A percentile compares a stretch with the other conserved stretches of the same genome.
Conservation (phyloP, 2,113 vertebrate species). For the Spea bombifrons region DNA sequence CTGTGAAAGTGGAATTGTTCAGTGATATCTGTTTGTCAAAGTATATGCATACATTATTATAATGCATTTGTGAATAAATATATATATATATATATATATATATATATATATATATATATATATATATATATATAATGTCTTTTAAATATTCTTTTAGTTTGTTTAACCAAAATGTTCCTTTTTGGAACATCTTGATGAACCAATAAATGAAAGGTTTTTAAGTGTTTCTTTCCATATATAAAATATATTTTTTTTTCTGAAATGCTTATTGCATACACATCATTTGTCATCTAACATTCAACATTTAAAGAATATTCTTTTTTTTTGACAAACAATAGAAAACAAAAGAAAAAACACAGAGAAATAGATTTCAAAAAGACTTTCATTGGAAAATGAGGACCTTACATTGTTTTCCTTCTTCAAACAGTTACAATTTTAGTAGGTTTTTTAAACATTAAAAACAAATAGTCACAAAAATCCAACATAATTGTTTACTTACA, state of each 20-base stretch:
- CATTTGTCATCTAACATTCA: constrained; percentile 54
- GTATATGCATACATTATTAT: no score
- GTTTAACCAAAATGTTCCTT: no score
- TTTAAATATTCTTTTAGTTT: no score
- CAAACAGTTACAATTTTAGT: background rate
- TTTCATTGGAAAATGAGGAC: background rate
- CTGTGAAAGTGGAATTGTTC: no score
- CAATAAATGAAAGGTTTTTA: constrained; percentile 87
- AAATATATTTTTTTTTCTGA: constrained; percentile 69
- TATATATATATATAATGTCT: no score
- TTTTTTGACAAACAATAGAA: constrained; percentile 36
- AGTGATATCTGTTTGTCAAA: no score
- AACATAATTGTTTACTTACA: background rate
- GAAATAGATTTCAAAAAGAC: background rate
- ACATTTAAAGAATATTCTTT: constrained; percentile 63
- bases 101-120: no score
- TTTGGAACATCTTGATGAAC: constrained; percentile 32
- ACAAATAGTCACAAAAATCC: background rate
- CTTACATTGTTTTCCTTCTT: background rate
- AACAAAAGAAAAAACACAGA: background rate
- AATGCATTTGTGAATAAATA: no score
- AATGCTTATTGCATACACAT: constrained; percentile 75
- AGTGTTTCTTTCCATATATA: constrained; percentile 76
- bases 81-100: no score
- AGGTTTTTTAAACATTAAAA: background rate